Percentiles rank a stretch among this genome's conserved stretches.
phyloP scores from a whole-genome alignment of 2,888 invertebrate genomes.

The Periphyllus acericola region DNA sequence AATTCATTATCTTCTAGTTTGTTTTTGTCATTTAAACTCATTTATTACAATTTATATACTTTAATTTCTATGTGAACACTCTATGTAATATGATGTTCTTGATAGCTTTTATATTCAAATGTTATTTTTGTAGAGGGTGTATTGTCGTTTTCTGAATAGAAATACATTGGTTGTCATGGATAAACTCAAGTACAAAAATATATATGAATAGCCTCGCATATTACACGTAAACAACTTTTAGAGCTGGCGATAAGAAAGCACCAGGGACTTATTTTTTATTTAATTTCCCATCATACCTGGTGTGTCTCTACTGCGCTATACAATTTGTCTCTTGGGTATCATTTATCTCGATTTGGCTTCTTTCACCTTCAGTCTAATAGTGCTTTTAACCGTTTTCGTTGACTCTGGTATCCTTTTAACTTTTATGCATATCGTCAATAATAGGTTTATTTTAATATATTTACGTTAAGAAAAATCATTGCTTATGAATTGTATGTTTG shows the following conservation, averaged over 20 bases:
- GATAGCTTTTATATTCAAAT: not conserved
- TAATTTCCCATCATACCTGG: slow-evolving; percentile 57
- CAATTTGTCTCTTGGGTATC: slow-evolving; percentile 53
- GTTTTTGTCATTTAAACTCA: not conserved
- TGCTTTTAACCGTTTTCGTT: slow-evolving; percentile 53
- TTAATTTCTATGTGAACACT: not conserved
- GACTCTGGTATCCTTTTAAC: slow-evolving; percentile 49
- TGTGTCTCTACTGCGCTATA: slow-evolving; percentile 37
- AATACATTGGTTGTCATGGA: not conserved
- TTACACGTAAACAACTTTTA: slow-evolving; percentile 26
- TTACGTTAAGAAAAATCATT: slow-evolving; percentile 10
- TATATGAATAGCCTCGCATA: slow-evolving; percentile 28
- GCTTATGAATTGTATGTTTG: not conserved
- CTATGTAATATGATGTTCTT: not conserved
- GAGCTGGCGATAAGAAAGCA: slow-evolving; percentile 27
- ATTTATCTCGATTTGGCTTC: slow-evolving; percentile 61
- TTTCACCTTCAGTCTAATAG: slow-evolving; percentile 28
- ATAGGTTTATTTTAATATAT: slow-evolving; percentile 6
- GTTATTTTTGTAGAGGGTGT: not conserved
- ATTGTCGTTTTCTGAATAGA: slow-evolving; percentile 14
- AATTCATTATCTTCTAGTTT: too few relatives aligned
- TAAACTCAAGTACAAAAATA: slow-evolving; percentile 20
- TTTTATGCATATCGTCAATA: slow-evolving; percentile 45
- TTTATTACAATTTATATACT: not conserved
- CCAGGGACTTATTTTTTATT: slow-evolving; percentile 60